Evolutionary conservation across 2,888 invertebrate species (phyloP).

Genomic region (Axea sp.): DNA sequence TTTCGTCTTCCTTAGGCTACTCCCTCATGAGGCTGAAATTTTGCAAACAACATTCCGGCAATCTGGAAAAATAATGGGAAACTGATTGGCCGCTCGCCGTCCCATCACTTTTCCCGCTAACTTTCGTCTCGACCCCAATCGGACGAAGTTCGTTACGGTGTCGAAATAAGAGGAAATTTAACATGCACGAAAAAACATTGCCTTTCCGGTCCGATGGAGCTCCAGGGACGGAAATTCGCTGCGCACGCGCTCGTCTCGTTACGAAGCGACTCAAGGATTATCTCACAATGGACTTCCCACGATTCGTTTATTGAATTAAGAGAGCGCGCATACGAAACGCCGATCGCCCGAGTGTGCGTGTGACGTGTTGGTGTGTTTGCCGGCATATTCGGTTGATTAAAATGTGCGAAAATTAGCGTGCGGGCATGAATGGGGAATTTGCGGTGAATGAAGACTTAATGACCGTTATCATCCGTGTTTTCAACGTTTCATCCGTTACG

Average conservation of each 20-base stretch:
- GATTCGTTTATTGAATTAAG: conserved; percentile 66
- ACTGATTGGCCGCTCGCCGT: no score
- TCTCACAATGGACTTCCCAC: conserved; percentile 73
- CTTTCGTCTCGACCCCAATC: no score
- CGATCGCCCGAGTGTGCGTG: conserved; percentile 1
- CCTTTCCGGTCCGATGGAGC: conserved; percentile 47
- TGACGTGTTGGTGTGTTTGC: conserved; percentile 7
- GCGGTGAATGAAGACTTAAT: conserved; percentile 48
- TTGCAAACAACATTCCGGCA: no score
- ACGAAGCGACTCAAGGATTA: conserved; percentile 66
- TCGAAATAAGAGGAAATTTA: conserved; percentile 43
- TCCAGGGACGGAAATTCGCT: conserved; percentile 57
- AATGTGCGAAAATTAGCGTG: conserved; percentile 55
- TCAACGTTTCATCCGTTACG: conserved; percentile 14
- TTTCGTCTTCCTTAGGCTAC: no score
- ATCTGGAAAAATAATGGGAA: no score
- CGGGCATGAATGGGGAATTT: conserved; percentile 45
- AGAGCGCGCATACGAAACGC: conserved; percentile 43
- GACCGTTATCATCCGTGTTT: conserved; percentile 21
- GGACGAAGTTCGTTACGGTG: background rate
- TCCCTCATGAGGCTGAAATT: no score
- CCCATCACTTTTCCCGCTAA: no score
- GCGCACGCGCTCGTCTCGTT: conserved; percentile 55
- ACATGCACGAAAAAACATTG: conserved; percentile 40
- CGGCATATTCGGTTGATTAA: conserved; percentile 22